phyloP scores from a whole-genome alignment of 1,140 invertebrate species.

The Eumaeus atala region DNA sequence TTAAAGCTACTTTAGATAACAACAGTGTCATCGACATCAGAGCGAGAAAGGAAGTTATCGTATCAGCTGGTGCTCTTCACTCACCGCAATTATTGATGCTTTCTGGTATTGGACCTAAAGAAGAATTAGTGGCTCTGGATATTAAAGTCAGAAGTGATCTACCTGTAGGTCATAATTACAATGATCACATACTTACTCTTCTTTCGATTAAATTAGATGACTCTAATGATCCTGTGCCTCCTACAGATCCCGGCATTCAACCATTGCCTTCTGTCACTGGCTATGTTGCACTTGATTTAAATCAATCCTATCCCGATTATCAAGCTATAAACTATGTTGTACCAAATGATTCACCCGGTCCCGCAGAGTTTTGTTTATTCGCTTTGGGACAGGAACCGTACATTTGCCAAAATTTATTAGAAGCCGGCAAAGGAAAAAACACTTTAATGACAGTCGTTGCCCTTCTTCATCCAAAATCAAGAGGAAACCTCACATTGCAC shows the following conservation, averaged over 20 bases:
- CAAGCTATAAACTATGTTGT: slow-evolving; percentile 21
- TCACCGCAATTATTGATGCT: slow-evolving; percentile 79
- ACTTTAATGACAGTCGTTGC: slow-evolving; percentile 11
- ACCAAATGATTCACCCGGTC: slow-evolving; percentile 17
- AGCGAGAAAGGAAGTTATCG: slow-evolving; percentile 74
- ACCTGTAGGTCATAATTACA: slow-evolving; percentile 81
- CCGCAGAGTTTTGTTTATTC: slow-evolving; percentile 18
- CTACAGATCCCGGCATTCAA: slow-evolving; percentile 16
- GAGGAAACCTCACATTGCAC: slow-evolving; percentile 67
- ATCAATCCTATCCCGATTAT: slow-evolving; percentile 20
- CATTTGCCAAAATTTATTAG: slow-evolving; percentile 23
- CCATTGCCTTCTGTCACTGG: slow-evolving; percentile 21
- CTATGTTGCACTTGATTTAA: slow-evolving; percentile 16
- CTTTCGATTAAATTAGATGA: slow-evolving; percentile 24
- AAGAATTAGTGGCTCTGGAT: slow-evolving; percentile 66
- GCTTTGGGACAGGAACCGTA: slow-evolving; percentile 18
- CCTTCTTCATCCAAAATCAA: slow-evolving; percentile 68
- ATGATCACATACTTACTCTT: slow-evolving; percentile 27
- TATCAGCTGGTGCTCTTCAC: slow-evolving; percentile 78
- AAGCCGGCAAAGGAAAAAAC: slow-evolving; percentile 20
- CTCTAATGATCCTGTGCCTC: slow-evolving; percentile 6
- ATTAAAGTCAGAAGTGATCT: slow-evolving; percentile 77
- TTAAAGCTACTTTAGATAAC: slow-evolving; percentile 43
- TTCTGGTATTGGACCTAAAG: slow-evolving; percentile 80
- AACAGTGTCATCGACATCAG: slow-evolving; percentile 74